Evolutionary conservation across 2,113 vertebrate genomes (phyloP).

Genomic region (Apteryx owenii): DNA sequence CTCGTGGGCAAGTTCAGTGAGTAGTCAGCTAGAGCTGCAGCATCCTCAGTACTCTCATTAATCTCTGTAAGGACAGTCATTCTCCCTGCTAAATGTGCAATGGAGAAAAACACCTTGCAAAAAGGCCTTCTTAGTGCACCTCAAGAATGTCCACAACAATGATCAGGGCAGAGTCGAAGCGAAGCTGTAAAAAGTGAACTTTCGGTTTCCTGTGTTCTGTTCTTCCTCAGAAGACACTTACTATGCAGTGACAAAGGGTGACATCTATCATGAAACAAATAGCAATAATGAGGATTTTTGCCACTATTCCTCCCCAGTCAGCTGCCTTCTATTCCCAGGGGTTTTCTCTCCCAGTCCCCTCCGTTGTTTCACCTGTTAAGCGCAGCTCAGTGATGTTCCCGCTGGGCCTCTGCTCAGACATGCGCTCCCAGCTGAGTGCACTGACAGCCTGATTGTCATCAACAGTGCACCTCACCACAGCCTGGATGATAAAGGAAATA

Average conservation of each 20-base stretch:
- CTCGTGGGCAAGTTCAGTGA: neutral
- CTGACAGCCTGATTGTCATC: constrained; percentile 56
- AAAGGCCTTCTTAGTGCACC: neutral
- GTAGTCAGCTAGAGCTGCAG: neutral
- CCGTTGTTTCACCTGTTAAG: constrained; percentile 45
- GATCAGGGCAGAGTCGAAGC: neutral
- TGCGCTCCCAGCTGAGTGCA: neutral
- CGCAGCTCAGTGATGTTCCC: constrained; percentile 25
- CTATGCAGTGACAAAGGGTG: neutral
- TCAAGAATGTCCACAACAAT: neutral
- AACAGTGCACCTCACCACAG: constrained; percentile 39
- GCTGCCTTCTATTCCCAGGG: constrained; percentile 4
- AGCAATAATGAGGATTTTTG: constrained; percentile 48
- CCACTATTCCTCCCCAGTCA: neutral
- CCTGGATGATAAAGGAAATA: constrained; percentile 49
- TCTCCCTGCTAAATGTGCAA: neutral
- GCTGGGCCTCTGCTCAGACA: constrained; percentile 48
- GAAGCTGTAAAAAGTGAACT: neutral
- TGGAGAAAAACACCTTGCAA: neutral
- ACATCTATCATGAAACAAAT: constrained; percentile 29
- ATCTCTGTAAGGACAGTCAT: neutral
- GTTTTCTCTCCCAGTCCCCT: constrained; percentile 11
- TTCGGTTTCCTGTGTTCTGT: neutral
- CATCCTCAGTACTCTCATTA: neutral
- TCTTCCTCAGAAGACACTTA: neutral